Conservation (phyloP, 2,113 vertebrate genomes). For the Hassar affinis region DNA sequence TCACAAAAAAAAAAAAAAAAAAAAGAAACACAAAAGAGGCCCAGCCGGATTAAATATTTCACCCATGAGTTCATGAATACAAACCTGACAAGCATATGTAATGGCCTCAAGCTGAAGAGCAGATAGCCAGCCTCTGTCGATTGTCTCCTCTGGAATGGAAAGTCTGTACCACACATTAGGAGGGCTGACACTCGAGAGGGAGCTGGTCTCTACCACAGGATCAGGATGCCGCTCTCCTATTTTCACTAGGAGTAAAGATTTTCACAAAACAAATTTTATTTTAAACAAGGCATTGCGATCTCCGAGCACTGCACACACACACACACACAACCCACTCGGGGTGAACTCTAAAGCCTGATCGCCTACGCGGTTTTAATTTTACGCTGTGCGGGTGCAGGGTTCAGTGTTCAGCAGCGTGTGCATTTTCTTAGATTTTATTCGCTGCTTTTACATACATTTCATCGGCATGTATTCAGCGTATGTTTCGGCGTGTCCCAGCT, state of each 20-base stretch:
- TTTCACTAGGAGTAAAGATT: conserved; percentile 81
- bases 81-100: conserved; percentile 93
- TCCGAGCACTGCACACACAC: neutral
- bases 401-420: neutral
- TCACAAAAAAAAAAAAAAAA: neutral
- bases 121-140: conserved; percentile 91
- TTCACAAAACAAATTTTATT: neutral
- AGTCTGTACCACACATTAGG: conserved; percentile 96
- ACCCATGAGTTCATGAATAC: neutral
- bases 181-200: conserved; percentile 92
- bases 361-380: neutral
- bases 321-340: conserved; percentile 9
- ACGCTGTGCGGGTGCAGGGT: neutral
- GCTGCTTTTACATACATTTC: conserved; percentile 80
- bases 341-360: neutral
- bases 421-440: neutral
- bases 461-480: conserved; percentile 99
- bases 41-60: neutral
- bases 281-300: neutral
- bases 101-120: conserved; percentile 95
- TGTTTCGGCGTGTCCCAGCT: conserved; percentile 95
- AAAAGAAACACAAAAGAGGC: neutral
- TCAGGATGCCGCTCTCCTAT: conserved; percentile 93
- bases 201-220: conserved; percentile 96
- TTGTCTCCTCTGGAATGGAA: conserved; percentile 91